Evolutionary conservation across 2,888 invertebrate genomes (phyloP).

Genomic region (Ommatoiulus sabulosus): DNA sequence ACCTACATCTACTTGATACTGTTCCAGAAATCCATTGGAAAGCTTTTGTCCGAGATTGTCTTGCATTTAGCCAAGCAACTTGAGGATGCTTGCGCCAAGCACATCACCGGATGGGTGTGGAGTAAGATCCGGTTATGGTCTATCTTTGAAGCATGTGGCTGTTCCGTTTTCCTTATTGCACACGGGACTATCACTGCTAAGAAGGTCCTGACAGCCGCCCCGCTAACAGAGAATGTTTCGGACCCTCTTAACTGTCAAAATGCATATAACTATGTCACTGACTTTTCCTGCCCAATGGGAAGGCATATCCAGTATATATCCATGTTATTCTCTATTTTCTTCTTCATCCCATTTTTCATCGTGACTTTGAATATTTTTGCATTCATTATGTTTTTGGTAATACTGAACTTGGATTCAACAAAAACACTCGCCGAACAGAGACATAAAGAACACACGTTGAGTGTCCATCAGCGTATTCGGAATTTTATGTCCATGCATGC

Average conservation of each 20-base stretch:
- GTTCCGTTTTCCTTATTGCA: neutral
- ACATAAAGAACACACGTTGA: neutral
- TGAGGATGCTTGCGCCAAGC: neutral
- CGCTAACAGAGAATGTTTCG: neutral
- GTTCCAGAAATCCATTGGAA: slow-evolving; percentile 13
- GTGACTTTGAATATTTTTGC: neutral
- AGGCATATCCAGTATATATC: neutral
- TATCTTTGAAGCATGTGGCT: neutral
- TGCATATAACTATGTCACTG: neutral
- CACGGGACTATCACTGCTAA: neutral
- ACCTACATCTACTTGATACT: neutral
- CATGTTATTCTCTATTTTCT: neutral
- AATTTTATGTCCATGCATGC: neutral
- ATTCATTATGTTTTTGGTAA: neutral
- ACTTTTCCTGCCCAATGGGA: neutral
- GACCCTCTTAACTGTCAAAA: neutral
- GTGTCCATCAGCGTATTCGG: neutral
- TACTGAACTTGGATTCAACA: slow-evolving; percentile 4
- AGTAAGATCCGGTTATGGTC: neutral
- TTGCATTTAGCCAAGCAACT: slow-evolving; percentile 19
- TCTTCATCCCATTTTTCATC: neutral
- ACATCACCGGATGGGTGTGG: neutral
- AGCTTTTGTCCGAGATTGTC: neutral
- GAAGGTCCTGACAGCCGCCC: neutral
- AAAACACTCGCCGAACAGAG: neutral